A percentile compares a stretch with the other conserved stretches of the same genome.
Evolutionary conservation across 53 echinoderm and acorn worm genomes (phyloP).

Genomic region (Holothuria leucospilota): DNA sequence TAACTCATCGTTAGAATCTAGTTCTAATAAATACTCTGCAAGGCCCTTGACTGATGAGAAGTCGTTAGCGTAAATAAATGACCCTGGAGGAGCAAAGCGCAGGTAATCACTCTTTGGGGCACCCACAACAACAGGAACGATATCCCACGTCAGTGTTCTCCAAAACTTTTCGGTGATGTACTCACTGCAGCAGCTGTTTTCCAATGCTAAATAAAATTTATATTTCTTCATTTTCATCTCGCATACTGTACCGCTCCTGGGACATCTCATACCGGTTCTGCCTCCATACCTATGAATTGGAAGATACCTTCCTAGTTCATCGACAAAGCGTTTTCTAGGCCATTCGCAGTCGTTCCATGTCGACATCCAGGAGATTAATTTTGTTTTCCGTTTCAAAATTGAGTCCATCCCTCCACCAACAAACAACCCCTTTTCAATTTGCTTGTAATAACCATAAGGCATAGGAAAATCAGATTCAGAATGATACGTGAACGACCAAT

Average conservation of each 20-base stretch:
- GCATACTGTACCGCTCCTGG: constrained; percentile 6
- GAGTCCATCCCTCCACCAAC: no score
- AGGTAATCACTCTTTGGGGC: constrained; percentile 58
- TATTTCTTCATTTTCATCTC: constrained; percentile 30
- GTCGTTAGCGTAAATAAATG: constrained; percentile 64
- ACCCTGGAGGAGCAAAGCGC: constrained; percentile 61
- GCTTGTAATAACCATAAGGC: no score
- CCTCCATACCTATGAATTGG: constrained; percentile 59
- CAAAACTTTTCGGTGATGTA: constrained; percentile 82
- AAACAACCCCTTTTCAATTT: no score
- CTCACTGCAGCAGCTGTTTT: constrained; percentile 66
- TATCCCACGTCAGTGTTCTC: constrained; percentile 45
- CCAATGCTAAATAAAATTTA: constrained; percentile 72
- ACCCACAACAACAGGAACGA: constrained; percentile 70
- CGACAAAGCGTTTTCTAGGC: constrained; percentile 55
- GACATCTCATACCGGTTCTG: constrained; percentile 51
- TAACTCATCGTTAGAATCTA: constrained; percentile 53
- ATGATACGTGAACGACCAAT: no score
- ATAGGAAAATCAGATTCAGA: no score
- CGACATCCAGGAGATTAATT: constrained; percentile 60
- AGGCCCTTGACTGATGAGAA: constrained; percentile 37
- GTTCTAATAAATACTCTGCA: constrained; percentile 33
- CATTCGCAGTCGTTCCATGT: constrained; percentile 65
- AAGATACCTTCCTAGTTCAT: constrained; percentile 46
- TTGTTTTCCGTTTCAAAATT: constrained; percentile 27